Evolutionary conservation across 2,888 invertebrate species (phyloP), one percentile per base, ranked within the genome.

Genomic region (Drosophila paramelanica): DNA sequence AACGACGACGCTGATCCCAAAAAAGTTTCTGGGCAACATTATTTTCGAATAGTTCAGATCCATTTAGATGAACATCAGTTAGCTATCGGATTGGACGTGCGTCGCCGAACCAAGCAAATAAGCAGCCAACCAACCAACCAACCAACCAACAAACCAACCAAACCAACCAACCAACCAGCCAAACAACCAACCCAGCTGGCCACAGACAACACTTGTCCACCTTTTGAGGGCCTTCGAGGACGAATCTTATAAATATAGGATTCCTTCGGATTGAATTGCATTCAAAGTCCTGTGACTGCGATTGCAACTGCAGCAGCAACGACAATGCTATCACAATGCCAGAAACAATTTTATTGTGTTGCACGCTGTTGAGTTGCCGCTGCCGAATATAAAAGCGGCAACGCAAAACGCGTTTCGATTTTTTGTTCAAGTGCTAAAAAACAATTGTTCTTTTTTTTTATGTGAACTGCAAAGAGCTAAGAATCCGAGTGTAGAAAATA

Each of bases 31-130:
- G 89, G 89, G 89, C 91, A 88, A 92, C 92, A 91, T 90, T 89
- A 91, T 90, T 89, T 90, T 90, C 89, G 88, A 90, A 92, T 92
- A 91, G 91, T 91, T 89, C 89, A 88, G 92, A 91, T 91, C 90
- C 91, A 89, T 92, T 91, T 91, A 91, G 91, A 92, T 90, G 92
- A 92, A 92, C 90, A 92, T 91, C 91, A 92, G 92, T 90, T 88
- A 91, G 92, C 91, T 92, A 91, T 91, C 91, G 90, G 89, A 91
- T 90, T 91, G 91, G 91, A 91, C 91, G 92, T 92, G 92, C 89
- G 69, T 73, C 75, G 77, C 72, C 67, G 60, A 67, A 60, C 31
- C 41, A 71, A 73, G 46, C 71, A 43, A 66, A 61, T 47, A 66
- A 43, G 14, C 56, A 77, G 41, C 47, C 60, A 67, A 62, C 33